A percentile compares a stretch with the other conserved stretches of the same genome.
Evolutionary conservation across 1,140 invertebrate species (phyloP).

Genomic region (Ptiloglossa arizonensis): DNA sequence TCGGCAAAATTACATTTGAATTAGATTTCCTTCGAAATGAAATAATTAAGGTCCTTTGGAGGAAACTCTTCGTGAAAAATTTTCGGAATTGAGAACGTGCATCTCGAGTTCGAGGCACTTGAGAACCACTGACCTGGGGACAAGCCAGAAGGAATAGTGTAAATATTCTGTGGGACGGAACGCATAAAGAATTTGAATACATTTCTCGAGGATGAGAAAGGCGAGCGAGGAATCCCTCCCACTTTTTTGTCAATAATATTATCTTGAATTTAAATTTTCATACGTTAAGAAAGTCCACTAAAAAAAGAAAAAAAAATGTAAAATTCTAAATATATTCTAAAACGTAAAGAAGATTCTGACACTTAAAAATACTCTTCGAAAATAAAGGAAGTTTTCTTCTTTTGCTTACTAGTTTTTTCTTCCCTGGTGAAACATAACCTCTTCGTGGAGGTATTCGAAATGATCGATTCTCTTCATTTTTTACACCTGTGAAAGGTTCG

Average conservation of each 20-base stretch:
- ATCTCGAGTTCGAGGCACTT: not conserved
- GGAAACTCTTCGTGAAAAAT: not conserved
- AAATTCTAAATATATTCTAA: too few species aligned
- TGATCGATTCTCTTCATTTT: not conserved
- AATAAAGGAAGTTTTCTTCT: not conserved
- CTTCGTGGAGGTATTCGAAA: not conserved
- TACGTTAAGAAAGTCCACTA: not conserved
- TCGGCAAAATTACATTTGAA: too few species aligned
- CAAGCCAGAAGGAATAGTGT: not conserved
- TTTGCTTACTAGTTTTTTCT: not conserved
- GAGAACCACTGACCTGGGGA: not conserved
- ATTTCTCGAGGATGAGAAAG: not conserved
- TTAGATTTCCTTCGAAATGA: too few species aligned
- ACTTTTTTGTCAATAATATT: not conserved
- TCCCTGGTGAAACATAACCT: not conserved
- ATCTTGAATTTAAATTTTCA: not conserved
- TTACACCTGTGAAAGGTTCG: not conserved
- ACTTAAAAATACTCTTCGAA: not conserved
- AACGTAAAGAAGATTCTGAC: too few species aligned
- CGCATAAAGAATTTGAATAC: not conserved
- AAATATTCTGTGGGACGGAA: not conserved
- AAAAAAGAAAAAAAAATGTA: not conserved
- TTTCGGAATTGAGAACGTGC: not conserved
- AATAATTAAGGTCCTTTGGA: not conserved
- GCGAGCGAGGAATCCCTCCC: not conserved